phyloP scores from a whole-genome alignment of 2,888 invertebrate genomes.

The Pyrgus malvae region DNA sequence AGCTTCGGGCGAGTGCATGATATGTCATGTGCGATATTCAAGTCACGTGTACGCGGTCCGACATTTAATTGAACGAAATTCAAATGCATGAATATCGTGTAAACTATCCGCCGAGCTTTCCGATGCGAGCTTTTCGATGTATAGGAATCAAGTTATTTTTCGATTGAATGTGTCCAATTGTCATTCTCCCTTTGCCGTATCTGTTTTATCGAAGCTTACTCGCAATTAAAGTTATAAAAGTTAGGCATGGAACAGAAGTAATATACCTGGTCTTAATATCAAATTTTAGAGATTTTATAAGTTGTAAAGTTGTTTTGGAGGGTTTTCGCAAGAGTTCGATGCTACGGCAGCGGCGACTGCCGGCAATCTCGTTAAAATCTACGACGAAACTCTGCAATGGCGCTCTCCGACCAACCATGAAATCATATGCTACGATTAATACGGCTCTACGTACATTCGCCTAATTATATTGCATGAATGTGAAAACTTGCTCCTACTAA shows the following conservation, averaged over 20 bases:
- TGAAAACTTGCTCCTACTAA: slow-evolving; percentile 22
- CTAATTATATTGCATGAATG: slow-evolving; percentile 33
- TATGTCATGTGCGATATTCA: slow-evolving; percentile 25
- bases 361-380: slow-evolving; percentile 78
- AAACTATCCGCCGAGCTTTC: slow-evolving; percentile 8
- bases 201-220: background rate
- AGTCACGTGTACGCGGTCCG: slow-evolving; percentile 19
- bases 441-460: slow-evolving; percentile 44
- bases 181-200: background rate
- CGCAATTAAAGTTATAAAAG: slow-evolving; percentile 14
- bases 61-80: slow-evolving; percentile 26
- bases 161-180: background rate
- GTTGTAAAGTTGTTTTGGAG: slow-evolving; percentile 72
- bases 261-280: slow-evolving; percentile 45
- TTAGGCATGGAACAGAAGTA: background rate
- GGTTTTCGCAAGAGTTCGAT: slow-evolving; percentile 61
- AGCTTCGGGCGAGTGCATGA: slow-evolving; percentile 30
- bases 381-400: slow-evolving; percentile 62
- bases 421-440: slow-evolving; percentile 59
- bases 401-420: slow-evolving; percentile 58
- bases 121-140: no score
- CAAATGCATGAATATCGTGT: slow-evolving; percentile 30
- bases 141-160: slow-evolving; percentile 9
- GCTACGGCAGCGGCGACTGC: slow-evolving; percentile 58
- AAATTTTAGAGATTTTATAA: slow-evolving; percentile 69